Evolutionary conservation across 2,797 vertebrate species (phyloP).

Genomic region (Eutrigla gurnardus): DNA sequence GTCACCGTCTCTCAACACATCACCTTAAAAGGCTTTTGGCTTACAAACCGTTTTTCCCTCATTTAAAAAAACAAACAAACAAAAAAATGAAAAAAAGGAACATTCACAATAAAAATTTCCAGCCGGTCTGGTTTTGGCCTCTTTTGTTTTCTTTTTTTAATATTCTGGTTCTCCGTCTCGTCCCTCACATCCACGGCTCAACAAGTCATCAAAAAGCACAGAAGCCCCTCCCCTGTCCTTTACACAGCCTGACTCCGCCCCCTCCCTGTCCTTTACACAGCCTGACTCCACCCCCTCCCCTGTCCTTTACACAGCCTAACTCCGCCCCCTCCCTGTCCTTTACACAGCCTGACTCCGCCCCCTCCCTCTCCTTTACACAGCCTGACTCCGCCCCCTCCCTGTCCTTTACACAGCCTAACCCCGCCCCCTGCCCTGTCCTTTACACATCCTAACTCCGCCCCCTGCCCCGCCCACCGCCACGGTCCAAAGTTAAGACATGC

Average conservation of each 20-base stretch:
- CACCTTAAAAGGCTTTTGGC: conserved; percentile 83
- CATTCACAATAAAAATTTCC: conserved; percentile 87
- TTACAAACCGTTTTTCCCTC: conserved; percentile 83
- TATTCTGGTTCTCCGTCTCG: conserved; percentile 43
- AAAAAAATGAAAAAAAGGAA: conserved; percentile 62
- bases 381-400: conserved; percentile 11
- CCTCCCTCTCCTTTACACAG: neutral
- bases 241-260: neutral
- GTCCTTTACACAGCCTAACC: conserved; percentile 69
- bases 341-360: neutral
- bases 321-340: neutral
- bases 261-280: conserved; percentile 59
- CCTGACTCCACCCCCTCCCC: conserved; percentile 50
- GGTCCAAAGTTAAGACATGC: conserved; percentile 91
- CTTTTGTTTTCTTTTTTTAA: conserved; percentile 52
- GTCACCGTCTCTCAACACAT: conserved; percentile 35
- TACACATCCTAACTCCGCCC: neutral
- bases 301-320: neutral
- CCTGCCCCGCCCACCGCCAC: conserved; percentile 1
- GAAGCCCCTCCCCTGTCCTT: conserved; percentile 23
- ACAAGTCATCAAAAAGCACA: conserved; percentile 84
- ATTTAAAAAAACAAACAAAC: conserved; percentile 75
- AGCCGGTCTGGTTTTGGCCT: conserved; percentile 79
- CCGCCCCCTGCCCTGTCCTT: neutral
- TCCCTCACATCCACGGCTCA: conserved; percentile 81